Evolutionary conservation across 2,113 vertebrate species (phyloP).

Genomic region (Phyllostomus hastatus): DNA sequence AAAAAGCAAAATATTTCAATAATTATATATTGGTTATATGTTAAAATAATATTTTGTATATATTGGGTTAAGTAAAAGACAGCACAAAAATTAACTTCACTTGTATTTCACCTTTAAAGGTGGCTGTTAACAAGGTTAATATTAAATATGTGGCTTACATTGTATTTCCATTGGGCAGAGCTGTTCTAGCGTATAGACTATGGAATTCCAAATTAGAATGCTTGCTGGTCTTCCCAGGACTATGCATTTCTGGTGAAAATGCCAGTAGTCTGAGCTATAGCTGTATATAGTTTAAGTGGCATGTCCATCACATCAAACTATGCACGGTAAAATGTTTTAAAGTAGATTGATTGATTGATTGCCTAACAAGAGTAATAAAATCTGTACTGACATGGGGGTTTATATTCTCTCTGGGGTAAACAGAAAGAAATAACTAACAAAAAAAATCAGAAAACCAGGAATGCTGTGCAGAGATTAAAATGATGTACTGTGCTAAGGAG

Average conservation of each 20-base stretch:
- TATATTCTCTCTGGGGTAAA: background rate
- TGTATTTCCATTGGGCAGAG: background rate
- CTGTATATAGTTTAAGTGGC: background rate
- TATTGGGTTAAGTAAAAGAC: conserved; percentile 30
- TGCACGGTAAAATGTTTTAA: background rate
- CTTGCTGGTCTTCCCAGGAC: background rate
- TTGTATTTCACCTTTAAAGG: background rate
- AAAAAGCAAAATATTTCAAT: background rate
- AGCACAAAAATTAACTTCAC: conserved; percentile 20
- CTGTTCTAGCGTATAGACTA: conserved; percentile 6
- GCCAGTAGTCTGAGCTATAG: background rate
- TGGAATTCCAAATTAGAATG: conserved; percentile 34
- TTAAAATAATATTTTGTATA: conserved; percentile 4
- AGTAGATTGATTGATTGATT: background rate
- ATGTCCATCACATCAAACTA: background rate
- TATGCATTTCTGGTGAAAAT: background rate
- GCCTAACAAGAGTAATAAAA: background rate
- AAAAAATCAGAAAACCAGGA: background rate
- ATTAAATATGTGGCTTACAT: conserved; percentile 12
- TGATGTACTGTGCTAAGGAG: background rate
- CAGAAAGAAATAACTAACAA: background rate
- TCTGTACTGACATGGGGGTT: background rate
- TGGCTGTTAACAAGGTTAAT: conserved; percentile 25
- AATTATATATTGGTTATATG: background rate
- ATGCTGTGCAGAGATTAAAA: background rate